Evolutionary conservation across 2,797 vertebrate genomes (phyloP).

Genomic region (Poeciliopsis turneri): DNA sequence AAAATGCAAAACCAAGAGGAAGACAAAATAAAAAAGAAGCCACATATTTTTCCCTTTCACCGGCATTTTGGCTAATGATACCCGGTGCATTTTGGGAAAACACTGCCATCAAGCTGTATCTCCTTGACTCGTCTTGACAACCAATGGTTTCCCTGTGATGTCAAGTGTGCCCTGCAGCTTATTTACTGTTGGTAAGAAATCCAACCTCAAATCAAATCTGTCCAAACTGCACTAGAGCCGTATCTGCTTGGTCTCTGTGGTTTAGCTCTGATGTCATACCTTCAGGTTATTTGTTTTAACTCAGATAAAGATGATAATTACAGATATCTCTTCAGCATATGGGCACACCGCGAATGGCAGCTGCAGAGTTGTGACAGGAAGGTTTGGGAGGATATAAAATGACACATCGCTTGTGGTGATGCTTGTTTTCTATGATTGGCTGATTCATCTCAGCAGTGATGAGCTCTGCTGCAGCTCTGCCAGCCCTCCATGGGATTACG

Average conservation of each 20-base stretch:
- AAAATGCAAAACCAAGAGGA: slow-evolving; percentile 30
- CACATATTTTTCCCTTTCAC: slow-evolving; percentile 27
- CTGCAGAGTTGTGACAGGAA: slow-evolving; percentile 19
- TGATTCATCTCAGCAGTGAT: slow-evolving; percentile 61
- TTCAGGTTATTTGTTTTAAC: slow-evolving; percentile 61
- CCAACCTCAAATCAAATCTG: slow-evolving; percentile 59
- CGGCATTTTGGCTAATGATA: slow-evolving; percentile 40
- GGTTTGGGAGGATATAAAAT: slow-evolving; percentile 49
- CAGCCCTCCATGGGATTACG: slow-evolving; percentile 21
- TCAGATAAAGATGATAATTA: slow-evolving; percentile 54
- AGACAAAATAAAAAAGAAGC: slow-evolving; percentile 15
- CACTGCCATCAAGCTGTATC: slow-evolving; percentile 63
- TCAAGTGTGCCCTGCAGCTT: slow-evolving; percentile 50
- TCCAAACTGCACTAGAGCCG: slow-evolving; percentile 39
- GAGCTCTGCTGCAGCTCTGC: slow-evolving; percentile 3
- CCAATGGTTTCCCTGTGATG: slow-evolving; percentile 35
- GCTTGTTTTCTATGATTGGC: slow-evolving; percentile 51
- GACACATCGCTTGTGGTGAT: slow-evolving; percentile 54
- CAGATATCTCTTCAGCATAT: slow-evolving; percentile 61
- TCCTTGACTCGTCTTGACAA: slow-evolving; percentile 61
- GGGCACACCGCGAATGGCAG: slow-evolving; percentile 29
- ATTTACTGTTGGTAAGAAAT: slow-evolving; percentile 58
- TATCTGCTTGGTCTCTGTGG: slow-evolving; percentile 40
- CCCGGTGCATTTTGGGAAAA: slow-evolving; percentile 47
- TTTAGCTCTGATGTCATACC: slow-evolving; percentile 26